A percentile compares a stretch with the other conserved stretches of the same genome.
Evolutionary conservation across 2,888 invertebrate genomes (phyloP).

Genomic region (Aspidiotus destructor): DNA sequence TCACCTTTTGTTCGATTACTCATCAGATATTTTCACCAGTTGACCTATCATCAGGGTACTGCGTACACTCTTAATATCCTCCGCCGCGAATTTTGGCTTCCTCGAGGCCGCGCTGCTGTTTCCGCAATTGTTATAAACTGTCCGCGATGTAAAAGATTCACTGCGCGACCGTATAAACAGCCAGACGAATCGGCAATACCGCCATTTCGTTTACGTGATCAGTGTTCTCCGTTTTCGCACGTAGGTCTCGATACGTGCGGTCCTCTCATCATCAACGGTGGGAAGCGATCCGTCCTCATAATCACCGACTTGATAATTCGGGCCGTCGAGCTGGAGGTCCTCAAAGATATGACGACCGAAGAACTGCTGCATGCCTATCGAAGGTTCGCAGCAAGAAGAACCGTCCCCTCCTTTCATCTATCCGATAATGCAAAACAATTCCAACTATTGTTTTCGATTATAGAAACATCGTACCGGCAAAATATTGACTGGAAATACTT

Average conservation of each 20-base stretch:
- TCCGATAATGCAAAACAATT: neutral
- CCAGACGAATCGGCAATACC: neutral
- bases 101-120: no score
- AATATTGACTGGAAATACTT: neutral
- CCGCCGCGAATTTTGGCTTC: no score
- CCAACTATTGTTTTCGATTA: neutral
- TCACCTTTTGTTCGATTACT: no score
- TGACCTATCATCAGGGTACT: no score
- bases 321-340: neutral
- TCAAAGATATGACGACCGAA: neutral
- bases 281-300: neutral
- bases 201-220: neutral
- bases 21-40: no score
- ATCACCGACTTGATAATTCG: neutral
- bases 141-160: neutral
- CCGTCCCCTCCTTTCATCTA: neutral
- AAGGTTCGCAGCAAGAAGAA: neutral
- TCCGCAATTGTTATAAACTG: no score
- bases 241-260: neutral
- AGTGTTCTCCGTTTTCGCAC: neutral
- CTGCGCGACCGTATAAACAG: neutral
- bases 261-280: neutral
- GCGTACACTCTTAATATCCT: no score
- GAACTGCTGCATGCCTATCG: neutral
- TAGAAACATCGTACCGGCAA: neutral